Evolutionary conservation across 1,140 invertebrate species (phyloP).

Genomic region (Lerema accius): DNA sequence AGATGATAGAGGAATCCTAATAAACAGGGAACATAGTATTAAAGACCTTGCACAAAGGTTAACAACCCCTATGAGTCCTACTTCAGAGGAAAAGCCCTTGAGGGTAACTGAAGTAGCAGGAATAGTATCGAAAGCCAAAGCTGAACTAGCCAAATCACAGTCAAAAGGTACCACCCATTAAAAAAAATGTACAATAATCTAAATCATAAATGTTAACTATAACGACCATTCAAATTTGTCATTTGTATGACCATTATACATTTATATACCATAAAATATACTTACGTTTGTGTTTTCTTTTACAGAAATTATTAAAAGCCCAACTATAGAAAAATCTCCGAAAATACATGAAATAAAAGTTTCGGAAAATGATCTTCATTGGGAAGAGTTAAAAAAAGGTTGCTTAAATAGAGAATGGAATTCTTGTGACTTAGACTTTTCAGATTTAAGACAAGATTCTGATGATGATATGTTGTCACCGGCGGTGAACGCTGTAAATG

Average conservation of each 20-base stretch:
- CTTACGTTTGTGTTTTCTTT: constrained; percentile 24
- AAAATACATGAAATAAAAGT: constrained; percentile 90
- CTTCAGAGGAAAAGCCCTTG: constrained; percentile 79
- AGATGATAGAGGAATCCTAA: constrained; percentile 83
- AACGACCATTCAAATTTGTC: too few relatives aligned
- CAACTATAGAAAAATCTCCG: constrained; percentile 84
- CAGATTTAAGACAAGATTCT: constrained; percentile 93
- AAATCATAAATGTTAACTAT: not conserved
- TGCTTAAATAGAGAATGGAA: constrained; percentile 92
- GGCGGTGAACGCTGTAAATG: constrained; percentile 84
- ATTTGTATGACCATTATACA: not conserved
- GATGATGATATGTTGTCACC: constrained; percentile 86
- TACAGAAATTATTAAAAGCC: constrained; percentile 86
- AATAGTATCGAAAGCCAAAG: constrained; percentile 96
- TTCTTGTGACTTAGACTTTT: constrained; percentile 98
- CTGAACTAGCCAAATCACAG: constrained; percentile 93
- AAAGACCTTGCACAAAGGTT: constrained; percentile 94
- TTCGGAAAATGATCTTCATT: constrained; percentile 96
- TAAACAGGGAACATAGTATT: constrained; percentile 89
- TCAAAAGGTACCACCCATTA: constrained; percentile 79
- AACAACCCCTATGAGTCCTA: constrained; percentile 82
- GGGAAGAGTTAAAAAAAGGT: constrained; percentile 93
- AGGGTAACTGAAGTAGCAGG: constrained; percentile 93
- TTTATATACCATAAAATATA: too few relatives aligned
- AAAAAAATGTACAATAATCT: not conserved